Base-by-base conservation (phyloP, 2,888 invertebrate species). In the Diaperis boleti region DNA sequence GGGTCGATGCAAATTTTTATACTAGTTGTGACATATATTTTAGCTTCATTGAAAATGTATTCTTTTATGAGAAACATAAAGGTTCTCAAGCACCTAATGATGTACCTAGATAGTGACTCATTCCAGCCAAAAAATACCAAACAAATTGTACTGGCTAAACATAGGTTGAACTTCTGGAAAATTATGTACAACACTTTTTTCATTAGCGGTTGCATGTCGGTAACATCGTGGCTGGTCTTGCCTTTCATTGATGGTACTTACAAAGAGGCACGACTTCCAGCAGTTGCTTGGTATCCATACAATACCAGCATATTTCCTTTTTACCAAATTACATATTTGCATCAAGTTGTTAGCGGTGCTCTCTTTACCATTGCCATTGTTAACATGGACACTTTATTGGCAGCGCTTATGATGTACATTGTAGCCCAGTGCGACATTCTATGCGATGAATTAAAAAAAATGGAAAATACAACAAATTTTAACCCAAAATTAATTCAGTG, bases 211-310 rank as follows among this genome's bases (percentile, higher is more conserved):
- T n/a, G n/a, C n/a, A n/a, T n/a, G n/a, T n/a, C n/a, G n/a, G n/a
- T n/a, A n/a, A n/a, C n/a, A n/a, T n/a, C n/a, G 8, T 29, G 68
- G 26, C 14, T 20, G 0, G 56, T 49, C 13, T 11, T n/a, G 5
- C 70, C 71, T 17, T n/a, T 69, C 3, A 55, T 70, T 29, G 59
- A 64, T 20, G 10, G 37, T 7, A 35, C 39, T 1, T 37, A 14
- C 22, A 39, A 54, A 42, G 44, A 54, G 7, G 2, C 7, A 17
- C 3, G 13, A 5, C 20, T 52, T 11, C 52, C 52, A 13, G n/a
- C 39, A 13, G 3, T n/a, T 3, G 10, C 52, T 10, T 52, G 52
- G 52, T 52, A 39, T 39, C 52, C 52, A 20, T 26, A 39, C 26
- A 17, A 52, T 13, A 37, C 11, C 6, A 37, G 13, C 18, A 37